Conservation (phyloP, 2,797 vertebrate genomes). For the Sebastes goodei region DNA sequence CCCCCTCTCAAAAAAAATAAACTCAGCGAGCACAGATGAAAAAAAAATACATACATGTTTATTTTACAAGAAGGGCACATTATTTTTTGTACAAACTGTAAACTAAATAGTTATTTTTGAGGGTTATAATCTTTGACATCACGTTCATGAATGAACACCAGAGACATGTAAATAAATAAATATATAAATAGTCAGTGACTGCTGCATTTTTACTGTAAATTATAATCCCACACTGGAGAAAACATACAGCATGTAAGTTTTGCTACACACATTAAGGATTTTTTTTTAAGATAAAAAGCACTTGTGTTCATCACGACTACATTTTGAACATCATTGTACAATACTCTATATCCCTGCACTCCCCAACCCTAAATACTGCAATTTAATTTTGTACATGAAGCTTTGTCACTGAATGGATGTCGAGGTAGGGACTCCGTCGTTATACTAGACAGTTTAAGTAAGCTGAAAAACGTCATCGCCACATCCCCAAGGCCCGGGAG, state of each 20-base stretch:
- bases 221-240: conserved; percentile 71
- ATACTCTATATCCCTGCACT: conserved; percentile 71
- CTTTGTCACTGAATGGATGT: conserved; percentile 45
- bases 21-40: conserved; percentile 32
- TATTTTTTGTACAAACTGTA: conserved; percentile 80
- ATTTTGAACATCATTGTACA: conserved; percentile 83
- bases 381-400: conserved; percentile 59
- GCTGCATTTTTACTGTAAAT: conserved; percentile 56
- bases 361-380: conserved; percentile 60
- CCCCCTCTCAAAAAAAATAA: conserved; percentile 15
- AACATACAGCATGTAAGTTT: conserved; percentile 74
- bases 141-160: conserved; percentile 76
- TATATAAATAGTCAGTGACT: conserved; percentile 64
- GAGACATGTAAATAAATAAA: conserved; percentile 74
- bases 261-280: conserved; percentile 78
- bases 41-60: conserved; percentile 79
- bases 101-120: conserved; percentile 77
- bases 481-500: conserved; percentile 20
- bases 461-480: conserved; percentile 37
- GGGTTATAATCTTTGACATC: conserved; percentile 77
- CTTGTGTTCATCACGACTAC: conserved; percentile 84
- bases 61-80: conserved; percentile 83
- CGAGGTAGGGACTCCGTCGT: conserved; percentile 64
- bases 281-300: conserved; percentile 81
- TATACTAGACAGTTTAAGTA: conserved; percentile 26